Conservation (phyloP, 2,113 vertebrate species). For the Poeciliopsis turrubarensis region DNA sequence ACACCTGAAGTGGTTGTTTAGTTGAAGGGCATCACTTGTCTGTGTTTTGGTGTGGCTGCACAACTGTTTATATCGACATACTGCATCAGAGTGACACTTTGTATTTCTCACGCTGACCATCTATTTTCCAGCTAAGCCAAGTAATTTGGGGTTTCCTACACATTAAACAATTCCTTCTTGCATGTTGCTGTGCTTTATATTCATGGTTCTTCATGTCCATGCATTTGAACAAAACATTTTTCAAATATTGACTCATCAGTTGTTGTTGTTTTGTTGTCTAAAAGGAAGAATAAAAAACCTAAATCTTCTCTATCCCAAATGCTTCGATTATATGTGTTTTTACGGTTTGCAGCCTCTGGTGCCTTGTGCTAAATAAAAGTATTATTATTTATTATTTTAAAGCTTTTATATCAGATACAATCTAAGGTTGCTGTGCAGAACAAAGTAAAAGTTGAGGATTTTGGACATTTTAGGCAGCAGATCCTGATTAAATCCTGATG, state of each 20-base stretch:
- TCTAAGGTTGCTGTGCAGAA: neutral
- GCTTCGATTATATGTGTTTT: neutral
- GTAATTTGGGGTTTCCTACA: neutral
- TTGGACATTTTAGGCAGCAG: neutral
- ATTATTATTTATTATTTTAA: neutral
- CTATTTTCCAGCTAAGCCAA: neutral
- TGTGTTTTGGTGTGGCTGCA: constrained; percentile 15
- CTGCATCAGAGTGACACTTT: neutral
- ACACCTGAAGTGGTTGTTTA: constrained; percentile 38
- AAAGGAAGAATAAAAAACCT: neutral
- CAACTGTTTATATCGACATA: neutral
- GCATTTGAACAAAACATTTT: neutral
- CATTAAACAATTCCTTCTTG: neutral
- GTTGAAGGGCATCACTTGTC: constrained; percentile 52
- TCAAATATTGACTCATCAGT: neutral
- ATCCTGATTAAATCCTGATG: constrained; percentile 22
- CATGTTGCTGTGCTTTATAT: neutral
- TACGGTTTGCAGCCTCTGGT: neutral
- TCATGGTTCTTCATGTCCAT: neutral
- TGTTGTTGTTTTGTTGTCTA: too few species aligned
- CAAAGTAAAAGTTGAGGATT: constrained; percentile 1
- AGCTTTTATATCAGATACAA: neutral
- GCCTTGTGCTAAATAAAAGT: neutral
- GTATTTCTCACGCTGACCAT: neutral
- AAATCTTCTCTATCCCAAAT: neutral